Conservation (phyloP, 2,797 vertebrate genomes). For the Myripristis jacobus region DNA sequence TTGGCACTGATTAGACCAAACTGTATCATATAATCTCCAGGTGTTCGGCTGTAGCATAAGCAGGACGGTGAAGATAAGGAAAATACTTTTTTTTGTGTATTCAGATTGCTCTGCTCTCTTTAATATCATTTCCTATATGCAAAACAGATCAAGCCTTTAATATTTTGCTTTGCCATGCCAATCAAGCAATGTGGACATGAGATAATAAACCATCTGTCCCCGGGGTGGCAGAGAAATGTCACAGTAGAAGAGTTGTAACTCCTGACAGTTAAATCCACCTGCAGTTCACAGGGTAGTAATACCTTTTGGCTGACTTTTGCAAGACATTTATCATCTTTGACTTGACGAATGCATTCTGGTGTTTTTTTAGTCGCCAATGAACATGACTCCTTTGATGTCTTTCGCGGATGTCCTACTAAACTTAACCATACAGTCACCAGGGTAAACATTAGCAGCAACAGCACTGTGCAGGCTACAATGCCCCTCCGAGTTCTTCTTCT, state of each 20-base stretch:
- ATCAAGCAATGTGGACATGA: not conserved
- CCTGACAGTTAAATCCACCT: slow-evolving; percentile 29
- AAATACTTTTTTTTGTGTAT: not conserved
- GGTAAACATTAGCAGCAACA: slow-evolving; percentile 9
- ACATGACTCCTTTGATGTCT: slow-evolving; percentile 48
- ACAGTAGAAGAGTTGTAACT: not conserved
- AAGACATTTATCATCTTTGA: slow-evolving; percentile 53
- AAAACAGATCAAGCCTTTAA: not conserved
- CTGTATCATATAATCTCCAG: slow-evolving; percentile 2
- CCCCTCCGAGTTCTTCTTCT: not conserved
- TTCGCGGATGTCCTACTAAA: slow-evolving; percentile 65
- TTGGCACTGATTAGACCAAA: not conserved
- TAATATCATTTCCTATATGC: not conserved
- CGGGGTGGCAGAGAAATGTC: slow-evolving; percentile 9
- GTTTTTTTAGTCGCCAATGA: slow-evolving; percentile 61
- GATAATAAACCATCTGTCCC: not conserved
- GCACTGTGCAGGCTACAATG: not conserved
- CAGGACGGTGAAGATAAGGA: not conserved
- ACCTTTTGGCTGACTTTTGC: slow-evolving; percentile 26
- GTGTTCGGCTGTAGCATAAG: not conserved
- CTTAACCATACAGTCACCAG: slow-evolving; percentile 63
- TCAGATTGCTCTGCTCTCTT: not conserved
- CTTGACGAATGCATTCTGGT: slow-evolving; percentile 43
- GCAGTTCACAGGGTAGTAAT: slow-evolving; percentile 15
- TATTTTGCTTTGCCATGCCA: not conserved